Conservation (phyloP, 2,113 vertebrate species). For the Brienomyrus brachyistius region DNA sequence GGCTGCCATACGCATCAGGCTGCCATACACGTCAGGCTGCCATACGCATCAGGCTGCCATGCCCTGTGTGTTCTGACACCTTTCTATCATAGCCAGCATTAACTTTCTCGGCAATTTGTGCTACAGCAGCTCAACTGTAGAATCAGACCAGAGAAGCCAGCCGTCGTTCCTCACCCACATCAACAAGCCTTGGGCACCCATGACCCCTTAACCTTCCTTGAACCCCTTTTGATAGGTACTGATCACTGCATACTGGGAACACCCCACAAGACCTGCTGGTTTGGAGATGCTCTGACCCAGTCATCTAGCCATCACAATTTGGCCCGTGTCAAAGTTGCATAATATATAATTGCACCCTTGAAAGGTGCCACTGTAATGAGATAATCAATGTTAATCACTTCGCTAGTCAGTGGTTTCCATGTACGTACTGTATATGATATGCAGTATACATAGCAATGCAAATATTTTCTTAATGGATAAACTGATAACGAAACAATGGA, state of each 20-base stretch:
- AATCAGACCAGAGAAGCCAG: not conserved
- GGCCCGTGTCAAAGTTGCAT: not conserved
- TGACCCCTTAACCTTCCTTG: not conserved
- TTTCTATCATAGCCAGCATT: too few relatives aligned
- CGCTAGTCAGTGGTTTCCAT: not conserved
- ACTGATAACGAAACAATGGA: not conserved
- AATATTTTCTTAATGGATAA: not conserved
- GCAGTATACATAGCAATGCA: not conserved
- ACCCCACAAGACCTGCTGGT: not conserved
- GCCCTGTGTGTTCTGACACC: too few relatives aligned
- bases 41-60: too few relatives aligned
- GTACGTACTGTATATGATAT: not conserved
- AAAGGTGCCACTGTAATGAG: not conserved
- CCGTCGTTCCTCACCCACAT: not conserved
- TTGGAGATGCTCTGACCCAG: not conserved
- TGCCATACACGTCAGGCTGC: too few relatives aligned
- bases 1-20: too few relatives aligned
- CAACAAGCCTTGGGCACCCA: not conserved
- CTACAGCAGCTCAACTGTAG: not conserved
- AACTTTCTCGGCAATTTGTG: too few relatives aligned
- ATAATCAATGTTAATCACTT: not conserved
- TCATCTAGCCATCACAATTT: not conserved
- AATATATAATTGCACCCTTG: not conserved
- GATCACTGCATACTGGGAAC: not conserved
- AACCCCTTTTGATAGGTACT: not conserved